Percentiles rank a stretch among this genome's conserved stretches.
These are phyloP conservation scores for Listronotus bonariensis DNA, from an alignment of 1,140 invertebrate species.

Conservation along the genomic window DNA sequence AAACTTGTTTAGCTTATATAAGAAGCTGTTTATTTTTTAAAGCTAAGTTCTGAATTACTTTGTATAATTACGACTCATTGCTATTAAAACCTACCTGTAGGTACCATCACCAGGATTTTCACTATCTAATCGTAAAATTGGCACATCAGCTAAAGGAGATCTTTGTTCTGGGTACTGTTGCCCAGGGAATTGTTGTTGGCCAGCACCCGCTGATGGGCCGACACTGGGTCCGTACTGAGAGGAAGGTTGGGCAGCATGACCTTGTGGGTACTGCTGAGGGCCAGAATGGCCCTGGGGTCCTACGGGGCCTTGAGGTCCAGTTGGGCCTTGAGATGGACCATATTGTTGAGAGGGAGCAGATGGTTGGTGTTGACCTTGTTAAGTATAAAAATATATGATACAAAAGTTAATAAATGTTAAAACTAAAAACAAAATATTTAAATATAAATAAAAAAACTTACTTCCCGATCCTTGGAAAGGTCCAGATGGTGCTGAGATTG, in stretches of 20 bases:
- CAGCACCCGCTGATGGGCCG: neutral
- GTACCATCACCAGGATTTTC: conserved; percentile 38
- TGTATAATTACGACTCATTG: too few species aligned
- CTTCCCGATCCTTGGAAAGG: neutral
- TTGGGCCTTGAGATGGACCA: neutral
- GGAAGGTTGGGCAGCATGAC: neutral
- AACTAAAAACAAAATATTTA: too few species aligned
- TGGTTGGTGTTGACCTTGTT: too few species aligned
- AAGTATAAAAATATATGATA: too few species aligned
- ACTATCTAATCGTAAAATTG: conserved; percentile 28
- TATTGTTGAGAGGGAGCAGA: neutral
- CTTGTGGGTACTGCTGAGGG: neutral
- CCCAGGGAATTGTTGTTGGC: neutral
- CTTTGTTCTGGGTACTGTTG: conserved; percentile 22
- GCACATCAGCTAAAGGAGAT: conserved; percentile 20
- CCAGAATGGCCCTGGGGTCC: conserved; percentile 3
- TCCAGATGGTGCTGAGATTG: conserved; percentile 3
- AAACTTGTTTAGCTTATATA: too few species aligned
- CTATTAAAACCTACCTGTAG: conserved; percentile 41
- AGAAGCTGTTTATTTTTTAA: too few species aligned
- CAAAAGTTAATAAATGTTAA: too few species aligned
- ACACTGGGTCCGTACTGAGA: too few species aligned
- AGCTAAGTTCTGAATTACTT: too few species aligned
- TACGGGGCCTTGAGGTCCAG: neutral
- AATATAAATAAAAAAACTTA: too few species aligned